Conservation (phyloP, 2,113 vertebrate species). For the Poeciliopsis retropinna region DNA sequence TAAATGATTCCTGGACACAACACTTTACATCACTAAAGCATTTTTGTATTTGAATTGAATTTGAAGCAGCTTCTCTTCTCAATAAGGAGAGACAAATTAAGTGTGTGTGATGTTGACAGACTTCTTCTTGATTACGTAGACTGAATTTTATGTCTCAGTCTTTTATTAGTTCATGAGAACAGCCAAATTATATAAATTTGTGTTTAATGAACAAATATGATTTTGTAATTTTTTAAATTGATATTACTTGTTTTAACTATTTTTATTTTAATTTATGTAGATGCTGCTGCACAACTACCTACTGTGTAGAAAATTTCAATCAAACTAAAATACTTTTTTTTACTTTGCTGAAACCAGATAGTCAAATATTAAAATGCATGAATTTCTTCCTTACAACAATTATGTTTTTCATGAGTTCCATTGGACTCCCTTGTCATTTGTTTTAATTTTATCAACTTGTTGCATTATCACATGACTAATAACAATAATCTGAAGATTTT, state of each 20-base stretch:
- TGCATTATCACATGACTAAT: conserved; percentile 5
- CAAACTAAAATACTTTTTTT: neutral
- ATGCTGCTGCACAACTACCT: no score
- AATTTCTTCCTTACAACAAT: neutral
- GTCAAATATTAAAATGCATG: conserved; percentile 4
- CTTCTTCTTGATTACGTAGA: neutral
- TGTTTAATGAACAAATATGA: neutral
- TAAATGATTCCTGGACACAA: neutral
- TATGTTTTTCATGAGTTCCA: conserved; percentile 1
- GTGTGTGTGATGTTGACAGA: neutral
- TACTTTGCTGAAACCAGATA: neutral
- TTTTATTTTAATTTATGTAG: no score
- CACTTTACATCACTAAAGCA: no score
- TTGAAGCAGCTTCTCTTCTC: neutral
- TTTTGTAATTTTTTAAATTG: no score
- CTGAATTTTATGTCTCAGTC: neutral
- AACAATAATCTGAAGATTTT: neutral
- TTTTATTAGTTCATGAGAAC: neutral
- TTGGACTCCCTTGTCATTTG: neutral
- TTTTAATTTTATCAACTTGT: neutral
- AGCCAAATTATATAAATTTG: neutral
- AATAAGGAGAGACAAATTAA: neutral
- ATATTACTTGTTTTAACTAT: no score
- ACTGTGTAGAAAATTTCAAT: neutral
- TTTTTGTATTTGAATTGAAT: neutral